phyloP scores from a whole-genome alignment of 2,888 invertebrate genomes.

The Oscheius myriophilus region DNA sequence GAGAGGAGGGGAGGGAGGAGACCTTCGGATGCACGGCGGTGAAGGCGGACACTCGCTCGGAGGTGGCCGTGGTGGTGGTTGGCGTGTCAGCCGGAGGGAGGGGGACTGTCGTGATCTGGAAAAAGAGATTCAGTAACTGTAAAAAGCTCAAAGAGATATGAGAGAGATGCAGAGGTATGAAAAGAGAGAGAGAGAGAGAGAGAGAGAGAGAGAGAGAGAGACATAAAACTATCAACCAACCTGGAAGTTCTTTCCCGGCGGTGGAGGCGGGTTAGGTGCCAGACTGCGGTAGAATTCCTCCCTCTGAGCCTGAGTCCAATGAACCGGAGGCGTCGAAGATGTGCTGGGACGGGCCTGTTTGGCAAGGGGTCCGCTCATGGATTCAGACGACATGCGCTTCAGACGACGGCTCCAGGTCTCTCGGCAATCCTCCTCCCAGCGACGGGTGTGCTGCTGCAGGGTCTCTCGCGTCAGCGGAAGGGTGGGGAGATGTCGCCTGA shows the following conservation, averaged over 20 bases:
- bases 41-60: slow-evolving; percentile 30
- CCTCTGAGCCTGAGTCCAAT: slow-evolving; percentile 45
- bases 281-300: slow-evolving; percentile 53
- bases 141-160: background rate
- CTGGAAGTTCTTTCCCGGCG: slow-evolving; percentile 58
- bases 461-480: slow-evolving; percentile 63
- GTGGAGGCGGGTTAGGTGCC: slow-evolving; percentile 59
- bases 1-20: slow-evolving; percentile 37
- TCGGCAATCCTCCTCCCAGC: slow-evolving; percentile 65
- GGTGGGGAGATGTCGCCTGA: slow-evolving; percentile 44
- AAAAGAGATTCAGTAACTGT: background rate
- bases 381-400: slow-evolving; percentile 46
- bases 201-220: background rate
- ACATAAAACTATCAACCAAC: slow-evolving; percentile 21
- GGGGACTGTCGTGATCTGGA: slow-evolving; percentile 40
- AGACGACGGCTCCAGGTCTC: slow-evolving; percentile 60
- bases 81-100: slow-evolving; percentile 32
- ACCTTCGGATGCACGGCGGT: slow-evolving; percentile 35
- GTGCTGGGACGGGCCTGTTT: slow-evolving; percentile 44
- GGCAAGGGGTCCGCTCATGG: slow-evolving; percentile 39
- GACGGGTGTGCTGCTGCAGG: slow-evolving; percentile 60
- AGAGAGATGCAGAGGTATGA: background rate
- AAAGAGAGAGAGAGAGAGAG: background rate
- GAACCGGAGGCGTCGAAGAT: slow-evolving; percentile 34
- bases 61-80: slow-evolving; percentile 24